Evolutionary conservation across 1,140 invertebrate species (phyloP).

Genomic region (Eumaeus atala): DNA sequence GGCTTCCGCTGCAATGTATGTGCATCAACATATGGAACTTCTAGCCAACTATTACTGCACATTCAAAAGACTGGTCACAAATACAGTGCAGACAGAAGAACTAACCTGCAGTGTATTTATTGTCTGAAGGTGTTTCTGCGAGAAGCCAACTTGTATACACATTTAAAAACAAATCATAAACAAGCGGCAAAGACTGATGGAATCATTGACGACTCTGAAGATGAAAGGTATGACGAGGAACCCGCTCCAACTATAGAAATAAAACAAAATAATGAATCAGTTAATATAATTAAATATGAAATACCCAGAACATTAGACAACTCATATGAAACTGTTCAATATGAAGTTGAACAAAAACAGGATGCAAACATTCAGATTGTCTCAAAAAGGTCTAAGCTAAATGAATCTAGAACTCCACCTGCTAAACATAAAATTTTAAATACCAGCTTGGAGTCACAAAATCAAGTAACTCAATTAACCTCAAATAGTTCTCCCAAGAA

Average conservation of each 20-base stretch:
- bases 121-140: slow-evolving; percentile 80
- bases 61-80: slow-evolving; percentile 75
- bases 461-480: slow-evolving; percentile 16
- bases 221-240: slow-evolving; percentile 50
- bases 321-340: slow-evolving; percentile 53
- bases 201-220: slow-evolving; percentile 78
- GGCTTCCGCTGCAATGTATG: slow-evolving; percentile 72
- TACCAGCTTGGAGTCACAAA: slow-evolving; percentile 31
- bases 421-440: slow-evolving; percentile 58
- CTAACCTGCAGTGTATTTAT: slow-evolving; percentile 78
- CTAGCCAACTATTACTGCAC: slow-evolving; percentile 69
- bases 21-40: slow-evolving; percentile 68
- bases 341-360: slow-evolving; percentile 52
- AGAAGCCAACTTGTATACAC: slow-evolving; percentile 79
- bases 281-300: slow-evolving; percentile 52
- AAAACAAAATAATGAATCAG: slow-evolving; percentile 20
- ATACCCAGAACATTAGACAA: slow-evolving; percentile 41
- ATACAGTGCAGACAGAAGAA: slow-evolving; percentile 65
- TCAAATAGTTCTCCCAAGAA: slow-evolving; percentile 18
- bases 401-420: slow-evolving; percentile 25
- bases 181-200: slow-evolving; percentile 76
- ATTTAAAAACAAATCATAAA: slow-evolving; percentile 79
- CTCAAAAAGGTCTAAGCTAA: slow-evolving; percentile 61
- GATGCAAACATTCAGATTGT: slow-evolving; percentile 72
- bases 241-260: slow-evolving; percentile 15